phyloP scores from a whole-genome alignment of 2,888 invertebrate genomes.

The Diploptera punctata region DNA sequence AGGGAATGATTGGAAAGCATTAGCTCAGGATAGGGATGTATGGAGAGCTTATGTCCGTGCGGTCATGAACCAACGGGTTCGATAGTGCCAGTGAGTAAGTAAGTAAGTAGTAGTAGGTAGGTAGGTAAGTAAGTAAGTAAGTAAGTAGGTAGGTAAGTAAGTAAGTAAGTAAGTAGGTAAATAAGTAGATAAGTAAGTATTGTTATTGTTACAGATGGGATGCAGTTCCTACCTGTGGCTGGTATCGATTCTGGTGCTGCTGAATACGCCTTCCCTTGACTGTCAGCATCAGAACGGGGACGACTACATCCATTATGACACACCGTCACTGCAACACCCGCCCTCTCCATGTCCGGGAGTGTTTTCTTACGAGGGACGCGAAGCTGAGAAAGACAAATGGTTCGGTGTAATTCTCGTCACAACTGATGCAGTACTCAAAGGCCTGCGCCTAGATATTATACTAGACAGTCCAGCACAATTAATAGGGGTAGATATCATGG shows the following conservation, averaged over 20 bases:
- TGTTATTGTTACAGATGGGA: neutral
- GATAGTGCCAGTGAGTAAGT: too few relatives aligned
- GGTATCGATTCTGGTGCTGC: neutral
- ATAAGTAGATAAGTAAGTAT: too few relatives aligned
- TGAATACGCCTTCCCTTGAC: neutral
- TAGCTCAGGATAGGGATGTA: too few relatives aligned
- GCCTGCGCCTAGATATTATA: slow-evolving; percentile 65
- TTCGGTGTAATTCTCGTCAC: slow-evolving; percentile 65
- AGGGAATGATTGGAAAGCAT: too few relatives aligned
- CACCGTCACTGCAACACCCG: slow-evolving; percentile 33
- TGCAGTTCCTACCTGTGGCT: neutral
- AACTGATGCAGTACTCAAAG: slow-evolving; percentile 63
- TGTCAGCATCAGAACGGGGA: neutral
- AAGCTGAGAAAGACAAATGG: slow-evolving; percentile 64
- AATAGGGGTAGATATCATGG: slow-evolving; percentile 63
- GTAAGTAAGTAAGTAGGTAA: too few relatives aligned
- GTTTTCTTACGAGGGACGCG: slow-evolving; percentile 63
- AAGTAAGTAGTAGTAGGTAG: too few relatives aligned
- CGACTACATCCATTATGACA: too few relatives aligned
- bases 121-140: too few relatives aligned
- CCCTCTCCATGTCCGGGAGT: slow-evolving; percentile 63
- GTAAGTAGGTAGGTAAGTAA: too few relatives aligned
- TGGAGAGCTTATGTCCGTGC: too few relatives aligned
- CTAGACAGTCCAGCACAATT: slow-evolving; percentile 66
- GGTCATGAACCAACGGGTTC: too few relatives aligned